phyloP scores from a whole-genome alignment of 2,888 invertebrate genomes.

The Brenthis daphne region DNA sequence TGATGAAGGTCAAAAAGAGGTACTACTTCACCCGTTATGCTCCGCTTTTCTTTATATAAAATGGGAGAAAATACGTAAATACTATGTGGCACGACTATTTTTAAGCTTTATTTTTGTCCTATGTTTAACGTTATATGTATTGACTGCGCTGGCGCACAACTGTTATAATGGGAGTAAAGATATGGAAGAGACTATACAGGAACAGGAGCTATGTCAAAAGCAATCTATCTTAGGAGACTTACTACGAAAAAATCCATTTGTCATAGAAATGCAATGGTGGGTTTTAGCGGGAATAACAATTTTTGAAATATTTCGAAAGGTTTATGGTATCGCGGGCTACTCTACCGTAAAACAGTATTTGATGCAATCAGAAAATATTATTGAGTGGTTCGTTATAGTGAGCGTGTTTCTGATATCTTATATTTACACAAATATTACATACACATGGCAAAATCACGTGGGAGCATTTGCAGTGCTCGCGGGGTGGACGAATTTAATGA shows the following conservation, averaged over 20 bases:
- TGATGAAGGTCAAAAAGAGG: conserved; percentile 94
- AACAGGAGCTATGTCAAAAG: conserved; percentile 89
- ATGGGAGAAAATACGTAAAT: conserved; percentile 95
- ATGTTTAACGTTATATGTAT: conserved; percentile 90
- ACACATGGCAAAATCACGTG: conserved; percentile 93
- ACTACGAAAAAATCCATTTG: conserved; percentile 87
- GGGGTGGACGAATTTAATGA: conserved; percentile 95
- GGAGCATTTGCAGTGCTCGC: conserved; percentile 93
- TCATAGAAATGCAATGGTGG: conserved; percentile 93
- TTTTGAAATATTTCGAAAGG: conserved; percentile 90
- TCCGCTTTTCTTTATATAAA: conserved; percentile 94
- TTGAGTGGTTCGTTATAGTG: conserved; percentile 93
- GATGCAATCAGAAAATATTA: conserved; percentile 91
- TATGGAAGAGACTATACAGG: conserved; percentile 87
- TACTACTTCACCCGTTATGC: conserved; percentile 92
- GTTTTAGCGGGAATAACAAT: conserved; percentile 89
- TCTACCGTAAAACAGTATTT: conserved; percentile 91
- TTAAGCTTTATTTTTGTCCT: conserved; percentile 91
- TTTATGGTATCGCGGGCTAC: conserved; percentile 91
- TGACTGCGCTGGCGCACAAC: conserved; percentile 91
- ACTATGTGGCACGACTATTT: conserved; percentile 90
- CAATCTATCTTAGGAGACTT: conserved; percentile 90
- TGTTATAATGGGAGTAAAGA: conserved; percentile 92
- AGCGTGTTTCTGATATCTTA: conserved; percentile 93
- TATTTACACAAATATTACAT: conserved; percentile 87